Percentiles rank a stretch among this genome's conserved stretches.
These are phyloP conservation scores for Montipora capricornis DNA, from an alignment of 64 coral and sea anemone genomes.

Conservation along the genomic window DNA sequence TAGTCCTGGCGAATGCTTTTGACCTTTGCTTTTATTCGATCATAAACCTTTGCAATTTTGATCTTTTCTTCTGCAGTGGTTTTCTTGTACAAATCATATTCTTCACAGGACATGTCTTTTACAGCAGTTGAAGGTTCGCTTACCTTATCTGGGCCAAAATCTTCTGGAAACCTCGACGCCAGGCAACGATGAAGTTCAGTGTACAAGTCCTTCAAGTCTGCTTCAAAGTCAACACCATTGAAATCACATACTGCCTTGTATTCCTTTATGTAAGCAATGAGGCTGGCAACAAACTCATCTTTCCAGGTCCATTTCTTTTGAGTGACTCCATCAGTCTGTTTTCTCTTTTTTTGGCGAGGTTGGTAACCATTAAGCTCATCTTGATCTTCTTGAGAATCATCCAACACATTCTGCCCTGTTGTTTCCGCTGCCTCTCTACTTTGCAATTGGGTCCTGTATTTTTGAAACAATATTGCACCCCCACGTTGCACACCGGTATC, in stretches of 20 bases:
- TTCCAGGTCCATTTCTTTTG: conserved; percentile 41
- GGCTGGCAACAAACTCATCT: conserved; percentile 1
- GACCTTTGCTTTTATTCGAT: neutral
- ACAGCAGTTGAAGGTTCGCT: no score
- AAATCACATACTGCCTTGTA: conserved; percentile 41
- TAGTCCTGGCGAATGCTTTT: neutral
- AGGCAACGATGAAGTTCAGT: conserved; percentile 14
- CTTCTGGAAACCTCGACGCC: no score
- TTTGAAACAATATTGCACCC: no score
- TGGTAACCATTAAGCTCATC: neutral
- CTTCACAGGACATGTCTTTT: no score
- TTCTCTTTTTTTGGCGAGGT: neutral
- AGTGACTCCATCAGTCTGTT: neutral
- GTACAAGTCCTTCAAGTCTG: conserved; percentile 57
- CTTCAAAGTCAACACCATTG: conserved; percentile 35
- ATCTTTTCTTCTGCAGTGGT: neutral
- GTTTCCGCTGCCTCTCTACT: no score
- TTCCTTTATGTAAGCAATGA: conserved; percentile 35
- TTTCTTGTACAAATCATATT: no score
- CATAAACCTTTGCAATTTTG: neutral
- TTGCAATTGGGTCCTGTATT: no score
- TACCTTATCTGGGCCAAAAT: no score
- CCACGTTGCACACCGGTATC: no score
- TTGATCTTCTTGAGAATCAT: neutral
- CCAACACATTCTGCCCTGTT: neutral